phyloP scores from a whole-genome alignment of 2,797 vertebrate species.

The Poecilia velifera region DNA sequence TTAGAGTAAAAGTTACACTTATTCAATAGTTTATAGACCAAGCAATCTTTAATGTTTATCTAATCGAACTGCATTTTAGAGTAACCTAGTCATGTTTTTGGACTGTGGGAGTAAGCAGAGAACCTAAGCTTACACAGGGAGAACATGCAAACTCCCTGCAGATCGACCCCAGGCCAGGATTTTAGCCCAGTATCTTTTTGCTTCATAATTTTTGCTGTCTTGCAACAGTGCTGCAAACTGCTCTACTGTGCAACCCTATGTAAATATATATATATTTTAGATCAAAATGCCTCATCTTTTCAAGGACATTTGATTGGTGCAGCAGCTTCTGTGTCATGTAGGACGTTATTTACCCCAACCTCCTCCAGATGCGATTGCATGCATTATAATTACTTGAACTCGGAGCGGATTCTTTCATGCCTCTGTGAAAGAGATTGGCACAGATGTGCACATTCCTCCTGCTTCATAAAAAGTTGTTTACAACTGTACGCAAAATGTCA shows the following conservation, averaged over 20 bases:
- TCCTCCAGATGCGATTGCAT: neutral
- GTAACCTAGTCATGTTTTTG: neutral
- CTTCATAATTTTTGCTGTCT: neutral
- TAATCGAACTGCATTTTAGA: neutral
- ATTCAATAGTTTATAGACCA: neutral
- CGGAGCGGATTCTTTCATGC: neutral
- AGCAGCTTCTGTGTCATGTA: neutral
- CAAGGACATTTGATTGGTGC: neutral
- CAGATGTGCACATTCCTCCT: neutral
- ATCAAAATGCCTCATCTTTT: neutral
- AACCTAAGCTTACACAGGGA: neutral
- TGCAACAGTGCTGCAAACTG: neutral
- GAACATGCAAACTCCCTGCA: neutral
- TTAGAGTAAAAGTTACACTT: neutral
- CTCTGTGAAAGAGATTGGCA: neutral
- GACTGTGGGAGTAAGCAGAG: neutral
- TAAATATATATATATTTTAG: neutral
- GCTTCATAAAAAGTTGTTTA: neutral
- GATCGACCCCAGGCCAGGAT: neutral
- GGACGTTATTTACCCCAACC: neutral
- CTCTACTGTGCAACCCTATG: neutral
- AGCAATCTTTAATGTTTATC: neutral
- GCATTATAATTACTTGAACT: neutral
- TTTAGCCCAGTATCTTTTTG: neutral
- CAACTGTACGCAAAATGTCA: neutral